Percentiles rank a stretch among this genome's conserved stretches.
These are phyloP conservation scores for Salpingus planirostris DNA, from an alignment of 2,888 invertebrate species.

Conservation along the genomic window DNA sequence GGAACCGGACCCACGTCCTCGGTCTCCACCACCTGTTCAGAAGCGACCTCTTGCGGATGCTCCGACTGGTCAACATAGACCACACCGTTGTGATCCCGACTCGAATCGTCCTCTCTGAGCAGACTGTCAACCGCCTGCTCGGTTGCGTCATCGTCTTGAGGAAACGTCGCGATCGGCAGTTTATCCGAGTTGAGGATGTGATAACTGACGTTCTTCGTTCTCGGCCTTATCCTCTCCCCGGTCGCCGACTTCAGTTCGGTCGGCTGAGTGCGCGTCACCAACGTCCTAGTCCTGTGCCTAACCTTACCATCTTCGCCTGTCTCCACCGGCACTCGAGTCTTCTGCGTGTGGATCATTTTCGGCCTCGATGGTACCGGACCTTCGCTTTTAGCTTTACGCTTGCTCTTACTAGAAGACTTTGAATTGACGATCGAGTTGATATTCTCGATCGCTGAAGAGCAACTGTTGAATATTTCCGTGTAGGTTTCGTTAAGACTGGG, in stretches of 20 bases:
- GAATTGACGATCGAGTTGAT: constrained; percentile 44
- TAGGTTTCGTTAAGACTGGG: constrained; percentile 34
- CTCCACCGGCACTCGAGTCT: constrained; percentile 47
- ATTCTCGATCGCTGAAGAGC: constrained; percentile 43
- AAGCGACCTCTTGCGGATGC: constrained; percentile 29
- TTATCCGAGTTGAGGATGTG: constrained; percentile 48
- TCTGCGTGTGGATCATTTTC: constrained; percentile 72
- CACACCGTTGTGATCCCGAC: constrained; percentile 25
- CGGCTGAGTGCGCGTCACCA: constrained; percentile 46
- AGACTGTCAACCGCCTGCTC: constrained; percentile 32
- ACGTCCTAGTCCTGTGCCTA: constrained; percentile 49
- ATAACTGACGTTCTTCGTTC: constrained; percentile 58
- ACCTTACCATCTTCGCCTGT: constrained; percentile 45
- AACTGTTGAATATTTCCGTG: constrained; percentile 41
- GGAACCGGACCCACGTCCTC: constrained; percentile 25
- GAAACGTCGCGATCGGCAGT: constrained; percentile 46
- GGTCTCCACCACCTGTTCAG: constrained; percentile 31
- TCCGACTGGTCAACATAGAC: constrained; percentile 26
- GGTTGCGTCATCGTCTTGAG: constrained; percentile 33
- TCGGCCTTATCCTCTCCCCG: constrained; percentile 47
- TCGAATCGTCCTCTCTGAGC: constrained; percentile 24
- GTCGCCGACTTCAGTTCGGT: constrained; percentile 42
- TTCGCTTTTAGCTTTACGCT: constrained; percentile 31
- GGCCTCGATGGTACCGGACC: constrained; percentile 48
- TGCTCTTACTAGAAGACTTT: constrained; percentile 27